Conservation (phyloP, 2,888 invertebrate genomes). For the Drosophila nigritarsus region DNA sequence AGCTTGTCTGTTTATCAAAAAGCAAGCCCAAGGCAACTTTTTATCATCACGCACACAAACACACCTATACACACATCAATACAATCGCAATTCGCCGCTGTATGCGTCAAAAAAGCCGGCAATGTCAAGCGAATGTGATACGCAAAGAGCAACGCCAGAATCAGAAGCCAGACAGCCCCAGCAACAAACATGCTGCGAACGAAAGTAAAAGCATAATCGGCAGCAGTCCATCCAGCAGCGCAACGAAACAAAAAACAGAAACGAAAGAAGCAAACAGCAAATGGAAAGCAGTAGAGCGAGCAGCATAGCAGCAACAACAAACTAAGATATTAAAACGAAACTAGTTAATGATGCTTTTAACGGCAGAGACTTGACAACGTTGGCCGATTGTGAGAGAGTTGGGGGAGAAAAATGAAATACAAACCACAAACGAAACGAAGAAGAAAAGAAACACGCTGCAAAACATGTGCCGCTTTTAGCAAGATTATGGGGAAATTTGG, state of each 20-base stretch:
- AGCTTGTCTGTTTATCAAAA: slow-evolving; percentile 48
- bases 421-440: slow-evolving; percentile 13
- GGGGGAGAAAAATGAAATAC: slow-evolving; percentile 10
- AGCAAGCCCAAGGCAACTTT: slow-evolving; percentile 30
- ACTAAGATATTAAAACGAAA: slow-evolving; percentile 54
- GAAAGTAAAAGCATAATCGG: slow-evolving; percentile 74
- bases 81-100: slow-evolving; percentile 46
- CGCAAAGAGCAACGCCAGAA: slow-evolving; percentile 42
- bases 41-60: slow-evolving; percentile 33
- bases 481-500: not conserved
- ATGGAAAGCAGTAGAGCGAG: slow-evolving; percentile 29
- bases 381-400: slow-evolving; percentile 7
- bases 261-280: slow-evolving; percentile 7
- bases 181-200: slow-evolving; percentile 55
- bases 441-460: slow-evolving; percentile 9
- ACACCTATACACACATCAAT: slow-evolving; percentile 13
- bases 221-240: slow-evolving; percentile 16
- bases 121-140: slow-evolving; percentile 46
- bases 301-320: slow-evolving; percentile 25
- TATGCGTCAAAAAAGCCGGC: slow-evolving; percentile 64
- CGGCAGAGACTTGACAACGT: slow-evolving; percentile 31
- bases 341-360: slow-evolving; percentile 54
- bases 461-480: slow-evolving; percentile 33
- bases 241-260: slow-evolving; percentile 21
- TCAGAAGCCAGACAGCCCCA: slow-evolving; percentile 29